Base-by-base conservation (phyloP, 2,113 vertebrate genomes). In the Mustela lutreola region DNA sequence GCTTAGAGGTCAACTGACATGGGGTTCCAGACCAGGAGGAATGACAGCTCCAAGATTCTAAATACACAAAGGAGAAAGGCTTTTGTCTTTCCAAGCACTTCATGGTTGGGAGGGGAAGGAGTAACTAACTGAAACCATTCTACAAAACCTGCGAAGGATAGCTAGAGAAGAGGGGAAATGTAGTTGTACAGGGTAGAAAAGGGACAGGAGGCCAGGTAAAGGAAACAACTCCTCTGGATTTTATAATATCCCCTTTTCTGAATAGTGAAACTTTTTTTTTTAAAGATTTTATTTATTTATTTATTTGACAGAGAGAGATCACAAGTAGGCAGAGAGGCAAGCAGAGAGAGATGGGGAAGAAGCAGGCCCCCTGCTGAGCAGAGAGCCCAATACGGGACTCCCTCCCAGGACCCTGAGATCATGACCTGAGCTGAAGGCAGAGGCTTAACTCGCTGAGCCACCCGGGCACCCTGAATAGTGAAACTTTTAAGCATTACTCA, bases 401-500 rank as follows among this genome's bases (percentile, higher is more conserved):
- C 15, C 16, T 56, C 53, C 53, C 53, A 56, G 15, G 53, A 56
- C 53, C 53, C 53, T 56, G 53, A 56, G 53, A 56, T 56, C 53
- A 56, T 16, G 53, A 56, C 53, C 53, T 56, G 53, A 56, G 53
- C 53, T 56, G 15, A 56, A 56, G 53, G 53, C 16, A 56, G 53
- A 56, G 53, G 53, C 53, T 56, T 56, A 56, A 56, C 53, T 16
- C 15, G 15, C 16, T 56, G 53, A 56, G 53, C 53, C 53, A 56
- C 53, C 53, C 15, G 5, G 16, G 53, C 53, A 56, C 53, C 53
- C 79, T 65, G 39, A 94, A 89, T 89, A 97, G 81, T 92, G 96
- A 73, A 86, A 96, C 67, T 95, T 42, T 96, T 83, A 97, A 87
- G 93, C 96, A 97, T 96, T 79, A 70, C 76, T 85, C 94, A 94